Percentiles rank a stretch among this genome's conserved stretches.
Conservation (phyloP, 2,797 vertebrate species). For the Aratinga solstitialis region DNA sequence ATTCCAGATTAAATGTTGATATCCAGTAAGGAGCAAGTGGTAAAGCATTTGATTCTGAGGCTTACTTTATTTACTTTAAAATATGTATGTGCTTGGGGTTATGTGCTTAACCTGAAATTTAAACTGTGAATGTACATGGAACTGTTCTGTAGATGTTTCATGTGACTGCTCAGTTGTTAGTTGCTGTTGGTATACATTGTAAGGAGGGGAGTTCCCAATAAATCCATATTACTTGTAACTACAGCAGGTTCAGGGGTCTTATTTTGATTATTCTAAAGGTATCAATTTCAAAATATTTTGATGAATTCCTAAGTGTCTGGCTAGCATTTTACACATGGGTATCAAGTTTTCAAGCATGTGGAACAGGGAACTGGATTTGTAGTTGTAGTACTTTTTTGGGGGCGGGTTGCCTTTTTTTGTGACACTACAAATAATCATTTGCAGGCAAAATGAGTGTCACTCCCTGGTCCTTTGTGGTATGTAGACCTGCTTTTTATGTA, state of each 20-base stretch:
- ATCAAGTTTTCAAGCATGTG: not conserved
- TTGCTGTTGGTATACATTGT: not conserved
- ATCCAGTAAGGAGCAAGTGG: not conserved
- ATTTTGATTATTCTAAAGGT: not conserved
- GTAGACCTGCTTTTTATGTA: not conserved
- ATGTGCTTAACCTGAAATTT: not conserved
- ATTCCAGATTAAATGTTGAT: not conserved
- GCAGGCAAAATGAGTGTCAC: not conserved
- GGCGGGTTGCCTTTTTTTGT: fast-evolving
- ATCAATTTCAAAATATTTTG: not conserved
- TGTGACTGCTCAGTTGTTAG: not conserved
- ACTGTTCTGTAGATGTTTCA: not conserved
- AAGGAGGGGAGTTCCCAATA: not conserved
- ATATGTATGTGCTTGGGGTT: not conserved
- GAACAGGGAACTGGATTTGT: not conserved
- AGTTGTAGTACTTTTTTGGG: not conserved
- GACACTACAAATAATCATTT: not conserved
- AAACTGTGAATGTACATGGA: not conserved
- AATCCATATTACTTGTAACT: not conserved
- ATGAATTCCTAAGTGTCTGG: not conserved
- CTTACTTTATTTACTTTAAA: not conserved
- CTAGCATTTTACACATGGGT: not conserved
- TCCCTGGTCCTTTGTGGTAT: not conserved
- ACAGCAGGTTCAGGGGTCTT: not conserved
- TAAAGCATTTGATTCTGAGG: not conserved